Base-by-base conservation (phyloP, 2,113 vertebrate species). In the Holacanthus passer region DNA sequence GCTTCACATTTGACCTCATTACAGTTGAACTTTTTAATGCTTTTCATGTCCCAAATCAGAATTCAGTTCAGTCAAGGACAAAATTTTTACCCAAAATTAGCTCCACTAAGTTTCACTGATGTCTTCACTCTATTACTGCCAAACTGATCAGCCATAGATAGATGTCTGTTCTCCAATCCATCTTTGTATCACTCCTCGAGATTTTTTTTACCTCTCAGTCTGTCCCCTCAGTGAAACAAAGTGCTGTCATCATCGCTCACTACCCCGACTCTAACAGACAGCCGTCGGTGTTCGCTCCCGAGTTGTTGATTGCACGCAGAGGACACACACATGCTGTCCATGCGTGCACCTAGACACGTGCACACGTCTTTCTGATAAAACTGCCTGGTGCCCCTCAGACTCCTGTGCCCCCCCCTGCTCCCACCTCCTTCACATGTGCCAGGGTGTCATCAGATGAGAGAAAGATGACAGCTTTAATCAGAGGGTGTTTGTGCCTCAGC, bases 391-490 rank as follows among this genome's bases (percentile, higher is more conserved):
- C 64, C 60, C 83, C 73, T 82, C 45, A 35, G 29, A 52, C 65
- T 45, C 69, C 52, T 70, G 75, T 41, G 45, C 53, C 68, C 73
- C 55, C 68, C 73, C 59, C 76, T 32, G 41, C 81, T 81, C 75
- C 52, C 50, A 59, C 73, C 71, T 73, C 73, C 77, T 52, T 82
- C 62, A 56, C 75, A 79, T 74, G 77, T 80, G 77, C 58, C 87
- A 77, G 78, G 72, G 64, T 84, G 67, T 70, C 68, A 79, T 87
- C 83, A 81, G 82, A 84, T 87, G 76, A 73, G 84, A 77, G 83
- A 78, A 83, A 89, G 76, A 90, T 86, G 87, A 87, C 91, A 85
- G 88, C 66, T 91, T 91, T 89, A 87, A 93, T 94, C 89, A 91
- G 68, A 82, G 83, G 88, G 88, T 89, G 89, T 84, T 86, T 78